A percentile compares a stretch with the other conserved stretches of the same genome.
phyloP scores from a whole-genome alignment of 2,797 vertebrate species.

The Chloroceryle amazona region DNA sequence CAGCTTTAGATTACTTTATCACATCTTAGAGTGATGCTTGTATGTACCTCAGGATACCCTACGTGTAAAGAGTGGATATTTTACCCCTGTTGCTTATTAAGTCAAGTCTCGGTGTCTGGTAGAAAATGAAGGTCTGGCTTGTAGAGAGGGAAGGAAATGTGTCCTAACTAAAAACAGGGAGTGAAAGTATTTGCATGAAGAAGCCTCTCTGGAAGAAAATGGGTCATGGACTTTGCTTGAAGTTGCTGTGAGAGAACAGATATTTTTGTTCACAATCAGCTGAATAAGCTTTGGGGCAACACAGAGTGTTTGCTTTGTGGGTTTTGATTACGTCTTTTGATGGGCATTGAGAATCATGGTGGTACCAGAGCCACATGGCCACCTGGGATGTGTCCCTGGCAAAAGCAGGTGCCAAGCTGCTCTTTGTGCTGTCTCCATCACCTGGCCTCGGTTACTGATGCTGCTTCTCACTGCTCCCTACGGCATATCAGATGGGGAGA shows the following conservation, averaged over 20 bases:
- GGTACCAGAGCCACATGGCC: fast-evolving
- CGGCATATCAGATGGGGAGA: neutral
- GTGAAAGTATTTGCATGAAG: neutral
- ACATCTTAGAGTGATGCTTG: slow-evolving; percentile 90
- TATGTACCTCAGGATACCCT: slow-evolving; percentile 88
- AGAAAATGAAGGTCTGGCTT: slow-evolving; percentile 83
- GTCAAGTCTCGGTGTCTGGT: slow-evolving; percentile 89
- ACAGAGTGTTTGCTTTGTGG: fast-evolving
- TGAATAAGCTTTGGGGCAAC: neutral
- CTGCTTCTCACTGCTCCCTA: neutral
- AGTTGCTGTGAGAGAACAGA: neutral
- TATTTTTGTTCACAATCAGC: neutral
- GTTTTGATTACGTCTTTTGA: neutral
- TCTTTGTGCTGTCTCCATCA: neutral
- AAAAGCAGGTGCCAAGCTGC: fast-evolving
- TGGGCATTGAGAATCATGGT: fast-evolving
- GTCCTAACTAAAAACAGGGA: neutral
- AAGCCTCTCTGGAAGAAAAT: neutral
- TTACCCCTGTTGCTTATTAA: slow-evolving; percentile 88
- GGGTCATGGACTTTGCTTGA: neutral
- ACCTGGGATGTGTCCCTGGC: fast-evolving
- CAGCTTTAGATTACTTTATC: slow-evolving; percentile 93
- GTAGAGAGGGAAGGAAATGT: neutral
- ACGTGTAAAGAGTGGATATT: slow-evolving; percentile 84
- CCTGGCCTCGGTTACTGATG: fast-evolving